phyloP scores from a whole-genome alignment of 2,888 invertebrate genomes.

The Drosophila hamatofila region DNA sequence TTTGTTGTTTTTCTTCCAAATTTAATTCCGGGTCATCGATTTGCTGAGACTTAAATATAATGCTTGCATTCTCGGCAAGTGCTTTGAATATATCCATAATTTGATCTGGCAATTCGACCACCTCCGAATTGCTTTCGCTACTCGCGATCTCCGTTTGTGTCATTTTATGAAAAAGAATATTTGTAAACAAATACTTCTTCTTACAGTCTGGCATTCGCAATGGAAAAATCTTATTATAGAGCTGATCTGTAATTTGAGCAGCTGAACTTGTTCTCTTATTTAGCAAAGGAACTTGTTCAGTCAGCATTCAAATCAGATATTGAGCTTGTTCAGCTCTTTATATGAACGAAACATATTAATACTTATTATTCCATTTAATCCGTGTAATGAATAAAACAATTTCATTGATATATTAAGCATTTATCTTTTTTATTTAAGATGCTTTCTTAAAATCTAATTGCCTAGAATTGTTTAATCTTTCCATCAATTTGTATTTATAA shows the following conservation, averaged over 20 bases:
- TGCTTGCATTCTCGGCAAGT: conserved; percentile 74
- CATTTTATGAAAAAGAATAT: conserved; percentile 28
- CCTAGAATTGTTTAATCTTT: neutral
- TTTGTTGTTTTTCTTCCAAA: conserved; percentile 89
- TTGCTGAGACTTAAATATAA: conserved; percentile 93
- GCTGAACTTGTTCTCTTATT: neutral
- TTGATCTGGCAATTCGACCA: conserved; percentile 50
- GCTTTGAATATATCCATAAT: conserved; percentile 76
- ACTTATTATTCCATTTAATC: no score
- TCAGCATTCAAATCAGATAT: no score
- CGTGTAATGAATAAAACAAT: no score
- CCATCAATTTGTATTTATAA: neutral
- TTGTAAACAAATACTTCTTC: conserved; percentile 68
- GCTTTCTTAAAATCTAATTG: no score
- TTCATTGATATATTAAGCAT: no score
- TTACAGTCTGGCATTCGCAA: conserved; percentile 9
- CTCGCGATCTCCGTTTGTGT: conserved; percentile 36
- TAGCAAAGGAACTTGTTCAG: no score
- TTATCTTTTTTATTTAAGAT: no score
- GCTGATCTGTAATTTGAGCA: neutral
- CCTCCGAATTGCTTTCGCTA: conserved; percentile 15
- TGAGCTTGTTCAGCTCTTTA: no score
- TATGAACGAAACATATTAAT: no score
- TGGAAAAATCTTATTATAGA: neutral
- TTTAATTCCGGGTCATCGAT: conserved; percentile 91